Conservation (phyloP, 2,113 vertebrate species). For the Pholis gunnellus region DNA sequence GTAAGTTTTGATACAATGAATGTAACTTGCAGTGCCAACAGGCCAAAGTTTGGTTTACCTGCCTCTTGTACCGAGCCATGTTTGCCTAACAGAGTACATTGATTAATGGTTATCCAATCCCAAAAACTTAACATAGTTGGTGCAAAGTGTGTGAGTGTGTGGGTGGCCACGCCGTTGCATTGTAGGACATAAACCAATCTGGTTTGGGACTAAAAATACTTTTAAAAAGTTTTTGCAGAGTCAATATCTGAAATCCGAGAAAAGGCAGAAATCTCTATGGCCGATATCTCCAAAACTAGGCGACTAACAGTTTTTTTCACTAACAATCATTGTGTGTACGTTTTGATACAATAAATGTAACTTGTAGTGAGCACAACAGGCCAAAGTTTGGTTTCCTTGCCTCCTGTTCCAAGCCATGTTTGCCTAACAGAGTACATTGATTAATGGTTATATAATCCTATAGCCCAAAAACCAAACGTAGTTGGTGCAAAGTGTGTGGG, state of each 20-base stretch:
- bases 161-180: background rate
- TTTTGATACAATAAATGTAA: background rate
- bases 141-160: background rate
- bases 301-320: background rate
- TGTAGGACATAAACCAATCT: background rate
- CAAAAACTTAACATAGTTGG: background rate
- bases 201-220: background rate
- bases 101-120: conserved; percentile 41
- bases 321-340: background rate
- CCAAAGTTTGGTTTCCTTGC: conserved; percentile 53
- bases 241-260: too few species aligned
- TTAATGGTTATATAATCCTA: conserved; percentile 39
- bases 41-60: conserved; percentile 54
- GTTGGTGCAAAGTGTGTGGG: background rate
- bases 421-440: conserved; percentile 45
- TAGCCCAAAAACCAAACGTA: background rate
- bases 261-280: too few species aligned
- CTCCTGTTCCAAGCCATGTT: conserved; percentile 47
- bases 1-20: background rate
- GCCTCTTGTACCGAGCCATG: conserved; percentile 26
- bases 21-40: background rate
- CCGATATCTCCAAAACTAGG: too few species aligned
- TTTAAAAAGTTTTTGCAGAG: background rate
- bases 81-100: conserved; percentile 56
- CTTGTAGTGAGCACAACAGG: background rate